Percentiles rank a stretch among this genome's conserved stretches.
These are phyloP conservation scores for Nephila pilipes DNA, from an alignment of 1,140 invertebrate genomes.

Conservation along the genomic window DNA sequence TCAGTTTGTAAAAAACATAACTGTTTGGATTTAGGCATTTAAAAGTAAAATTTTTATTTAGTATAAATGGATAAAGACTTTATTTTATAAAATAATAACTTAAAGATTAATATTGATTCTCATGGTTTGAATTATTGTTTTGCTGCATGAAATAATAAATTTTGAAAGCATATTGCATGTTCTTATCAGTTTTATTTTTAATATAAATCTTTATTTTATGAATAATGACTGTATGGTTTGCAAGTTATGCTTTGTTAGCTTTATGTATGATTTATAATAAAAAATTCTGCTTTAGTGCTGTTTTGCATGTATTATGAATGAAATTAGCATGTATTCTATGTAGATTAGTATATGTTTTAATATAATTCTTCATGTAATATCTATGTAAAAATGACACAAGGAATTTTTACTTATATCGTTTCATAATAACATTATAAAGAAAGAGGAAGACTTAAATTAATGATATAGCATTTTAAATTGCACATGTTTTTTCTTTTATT, in stretches of 20 bases:
- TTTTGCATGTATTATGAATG: slow-evolving; percentile 5
- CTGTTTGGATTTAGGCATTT: no score
- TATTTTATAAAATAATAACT: no score
- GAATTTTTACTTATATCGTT: background rate
- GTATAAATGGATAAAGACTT: no score
- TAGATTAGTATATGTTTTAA: background rate
- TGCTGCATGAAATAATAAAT: background rate
- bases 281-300: background rate
- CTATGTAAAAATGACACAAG: background rate
- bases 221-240: background rate
- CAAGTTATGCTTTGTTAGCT: background rate
- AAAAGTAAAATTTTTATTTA: no score
- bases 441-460: no score
- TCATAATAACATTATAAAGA: no score
- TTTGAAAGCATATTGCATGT: background rate
- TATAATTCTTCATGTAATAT: background rate
- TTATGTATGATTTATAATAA: background rate
- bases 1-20: background rate
- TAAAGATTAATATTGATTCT: background rate
- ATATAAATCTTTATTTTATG: background rate
- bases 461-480: no score
- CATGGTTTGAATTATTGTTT: background rate
- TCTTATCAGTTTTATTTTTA: background rate
- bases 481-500: no score
- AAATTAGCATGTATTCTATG: background rate